Conservation (phyloP, 2,888 invertebrate genomes). For the Ctenicera cuprea region DNA sequence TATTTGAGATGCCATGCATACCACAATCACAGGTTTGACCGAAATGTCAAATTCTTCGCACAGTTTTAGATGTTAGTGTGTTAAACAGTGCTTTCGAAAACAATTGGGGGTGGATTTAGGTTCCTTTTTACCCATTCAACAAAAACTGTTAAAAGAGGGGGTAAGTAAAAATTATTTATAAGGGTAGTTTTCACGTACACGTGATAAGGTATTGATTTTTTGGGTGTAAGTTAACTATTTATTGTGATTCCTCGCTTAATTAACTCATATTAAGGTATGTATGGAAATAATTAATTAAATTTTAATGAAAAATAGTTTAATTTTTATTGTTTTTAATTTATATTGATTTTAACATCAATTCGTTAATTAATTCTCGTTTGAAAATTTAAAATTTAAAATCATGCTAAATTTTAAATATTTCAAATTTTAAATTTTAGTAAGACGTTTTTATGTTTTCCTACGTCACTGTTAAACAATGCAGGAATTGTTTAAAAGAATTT, state of each 20-base stretch:
- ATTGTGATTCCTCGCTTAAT: constrained; percentile 25
- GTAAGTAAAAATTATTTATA: constrained; percentile 57
- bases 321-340: background rate
- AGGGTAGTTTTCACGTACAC: constrained; percentile 57
- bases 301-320: background rate
- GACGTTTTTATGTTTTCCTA: constrained; percentile 7
- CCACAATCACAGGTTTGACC: constrained; percentile 82
- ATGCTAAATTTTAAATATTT: background rate
- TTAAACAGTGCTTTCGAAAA: constrained; percentile 66
- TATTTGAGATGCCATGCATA: constrained; percentile 81
- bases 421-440: constrained; percentile 15
- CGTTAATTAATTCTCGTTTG: background rate
- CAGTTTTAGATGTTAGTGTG: constrained; percentile 71
- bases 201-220: constrained; percentile 68
- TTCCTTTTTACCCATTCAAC: constrained; percentile 30
- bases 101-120: constrained; percentile 52
- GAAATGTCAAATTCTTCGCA: constrained; percentile 81
- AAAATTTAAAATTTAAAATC: background rate
- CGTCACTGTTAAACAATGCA: constrained; percentile 40
- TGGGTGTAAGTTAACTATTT: constrained; percentile 62
- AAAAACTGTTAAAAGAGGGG: constrained; percentile 42
- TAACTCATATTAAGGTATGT: background rate
- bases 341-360: background rate
- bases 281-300: background rate
- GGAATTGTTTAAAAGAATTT: constrained; percentile 68